Base-by-base conservation (phyloP, 2,113 vertebrate genomes). In the Ursus arctos region DNA sequence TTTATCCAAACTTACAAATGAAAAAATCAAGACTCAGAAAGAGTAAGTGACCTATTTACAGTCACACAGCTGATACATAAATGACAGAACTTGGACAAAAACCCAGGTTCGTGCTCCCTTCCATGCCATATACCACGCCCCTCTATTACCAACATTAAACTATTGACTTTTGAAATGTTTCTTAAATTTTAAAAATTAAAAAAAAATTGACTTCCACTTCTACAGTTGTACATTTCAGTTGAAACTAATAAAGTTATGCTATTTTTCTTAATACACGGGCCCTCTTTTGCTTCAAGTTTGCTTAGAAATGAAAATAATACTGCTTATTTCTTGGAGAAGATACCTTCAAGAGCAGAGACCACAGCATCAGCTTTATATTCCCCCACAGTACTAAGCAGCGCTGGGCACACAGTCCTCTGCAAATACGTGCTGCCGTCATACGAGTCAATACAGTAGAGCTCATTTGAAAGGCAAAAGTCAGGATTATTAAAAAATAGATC, bases 221-320 rank as follows among this genome's bases (percentile, higher is more conserved):
- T 84, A 91, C 18, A 61, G 63, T 81, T 81, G 72, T 33, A 21
- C 33, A 72, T 85, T 59, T 95, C 90, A 94, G 40, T 26, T 92
- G 19, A 93, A 93, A 97, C 74, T 88, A 95, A 88, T 69, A 43
- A 79, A 92, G 15, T 61, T 91, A 77, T 33, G 36, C 47, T 90
- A 28, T 24, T 43, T 59, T 79, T 53, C 76, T 88, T 55, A 53
- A 79, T 28, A 31, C 97, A 51, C 6, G 24, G 40, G 65, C 24
- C 59, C 55, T 93, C 82, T 95, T 85, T 82, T 93, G 88, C 47
- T 94, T 49, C 79, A 82, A 71, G 47, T 94, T 84, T 94, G 26
- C 63, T 93, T 77, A 89, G 57, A 97, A 81, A 43, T 97, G 21
- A 95, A 94, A 96, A 88, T 67, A 97, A 96, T 77, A 97, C 93